Evolutionary conservation across 2,797 vertebrate species (phyloP).

Genomic region (Bucorvus abyssinicus): DNA sequence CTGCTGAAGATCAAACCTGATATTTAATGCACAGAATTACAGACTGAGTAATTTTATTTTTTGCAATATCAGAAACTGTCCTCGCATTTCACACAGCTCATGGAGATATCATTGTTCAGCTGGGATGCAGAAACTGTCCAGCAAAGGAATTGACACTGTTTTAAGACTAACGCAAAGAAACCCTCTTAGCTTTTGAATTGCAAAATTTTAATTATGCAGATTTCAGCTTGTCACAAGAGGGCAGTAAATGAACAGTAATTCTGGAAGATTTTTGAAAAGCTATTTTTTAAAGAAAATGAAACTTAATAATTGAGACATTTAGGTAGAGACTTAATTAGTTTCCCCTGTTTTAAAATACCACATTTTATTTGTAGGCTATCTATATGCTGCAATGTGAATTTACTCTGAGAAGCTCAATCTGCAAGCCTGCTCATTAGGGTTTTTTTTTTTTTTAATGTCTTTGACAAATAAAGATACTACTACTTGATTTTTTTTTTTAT

Average conservation of each 20-base stretch:
- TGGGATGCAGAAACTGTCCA: not conserved
- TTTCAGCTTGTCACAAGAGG: constrained; percentile 57
- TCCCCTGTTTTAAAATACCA: not conserved
- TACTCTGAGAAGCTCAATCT: not conserved
- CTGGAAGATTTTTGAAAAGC: not conserved
- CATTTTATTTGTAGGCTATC: not conserved
- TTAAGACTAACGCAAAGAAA: not conserved
- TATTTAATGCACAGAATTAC: not conserved
- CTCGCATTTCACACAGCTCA: not conserved
- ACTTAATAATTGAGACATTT: not conserved
- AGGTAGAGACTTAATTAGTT: not conserved
- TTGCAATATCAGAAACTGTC: not conserved
- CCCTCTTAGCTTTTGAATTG: not conserved
- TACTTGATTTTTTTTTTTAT: not conserved
- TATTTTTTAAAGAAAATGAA: not conserved
- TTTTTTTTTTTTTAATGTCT: not conserved
- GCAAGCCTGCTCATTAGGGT: not conserved
- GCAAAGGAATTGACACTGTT: not conserved
- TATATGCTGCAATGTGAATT: not conserved
- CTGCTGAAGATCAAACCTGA: not conserved
- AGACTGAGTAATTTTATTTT: not conserved
- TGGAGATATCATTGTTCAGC: not conserved
- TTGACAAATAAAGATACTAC: not conserved
- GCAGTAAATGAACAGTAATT: constrained; percentile 44
- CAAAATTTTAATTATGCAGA: not conserved